These are phyloP conservation scores for Anaspis maculata DNA, from an alignment of 2,888 invertebrate species.

Conservation along the genomic window DNA sequence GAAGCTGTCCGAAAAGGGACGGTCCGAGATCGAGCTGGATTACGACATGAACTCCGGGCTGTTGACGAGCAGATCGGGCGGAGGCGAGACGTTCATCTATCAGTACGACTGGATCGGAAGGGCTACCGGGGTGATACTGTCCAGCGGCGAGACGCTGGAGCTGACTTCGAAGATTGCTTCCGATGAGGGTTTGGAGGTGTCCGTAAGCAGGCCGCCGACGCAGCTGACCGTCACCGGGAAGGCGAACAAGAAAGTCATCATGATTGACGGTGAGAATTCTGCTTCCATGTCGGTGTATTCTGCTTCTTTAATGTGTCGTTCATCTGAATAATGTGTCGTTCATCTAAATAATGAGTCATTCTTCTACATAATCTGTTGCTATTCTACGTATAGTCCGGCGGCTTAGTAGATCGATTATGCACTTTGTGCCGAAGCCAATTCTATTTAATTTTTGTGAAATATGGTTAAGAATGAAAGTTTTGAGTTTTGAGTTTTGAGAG, in stretches of 20 bases:
- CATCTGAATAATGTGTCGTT: too few relatives aligned
- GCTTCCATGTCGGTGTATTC: too few relatives aligned
- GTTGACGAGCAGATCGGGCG: conserved; percentile 75
- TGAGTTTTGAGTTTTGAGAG: too few relatives aligned
- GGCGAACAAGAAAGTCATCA: conserved; percentile 45
- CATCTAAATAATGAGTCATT: too few relatives aligned
- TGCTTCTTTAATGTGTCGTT: too few relatives aligned
- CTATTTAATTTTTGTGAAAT: too few relatives aligned
- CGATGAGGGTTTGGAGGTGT: conserved; percentile 67
- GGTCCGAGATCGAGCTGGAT: conserved; percentile 80
- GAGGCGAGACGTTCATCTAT: conserved; percentile 82
- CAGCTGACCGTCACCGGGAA: conserved; percentile 38
- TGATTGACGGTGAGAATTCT: conserved; percentile 47
- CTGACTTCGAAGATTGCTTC: conserved; percentile 70
- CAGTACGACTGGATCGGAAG: conserved; percentile 86
- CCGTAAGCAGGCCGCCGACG: conserved; percentile 46
- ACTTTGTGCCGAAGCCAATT: too few relatives aligned
- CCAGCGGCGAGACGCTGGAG: conserved; percentile 83
- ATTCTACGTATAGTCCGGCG: too few relatives aligned
- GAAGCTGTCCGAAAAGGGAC: conserved; percentile 79
- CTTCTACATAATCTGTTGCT: too few relatives aligned
- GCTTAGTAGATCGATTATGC: too few relatives aligned
- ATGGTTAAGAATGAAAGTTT: too few relatives aligned
- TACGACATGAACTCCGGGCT: conserved; percentile 86
- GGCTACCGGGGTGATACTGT: conserved; percentile 75